Evolutionary conservation across 2,888 invertebrate species (phyloP), one percentile per base, ranked within the genome.

Genomic region (Drosophila merina): DNA sequence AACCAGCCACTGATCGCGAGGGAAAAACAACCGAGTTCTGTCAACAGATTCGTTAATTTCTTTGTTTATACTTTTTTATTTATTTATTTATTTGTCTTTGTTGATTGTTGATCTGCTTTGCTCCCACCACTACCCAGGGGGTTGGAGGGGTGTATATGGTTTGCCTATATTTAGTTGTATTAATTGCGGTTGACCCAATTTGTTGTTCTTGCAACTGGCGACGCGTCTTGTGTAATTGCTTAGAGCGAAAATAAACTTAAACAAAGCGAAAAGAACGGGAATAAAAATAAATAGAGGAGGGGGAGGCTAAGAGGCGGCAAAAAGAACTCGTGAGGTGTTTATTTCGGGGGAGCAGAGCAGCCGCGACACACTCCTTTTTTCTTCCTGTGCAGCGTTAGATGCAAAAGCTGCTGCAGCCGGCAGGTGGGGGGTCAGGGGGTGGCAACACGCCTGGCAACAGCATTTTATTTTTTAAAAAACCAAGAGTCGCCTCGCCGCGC

Each of bases 181-280:
- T 76, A 67, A 86, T 86, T 86, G 88, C 69, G 74, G 79, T 76
- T 81, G 81, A 81, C 81, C 81, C 77, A 88, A 88, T 88, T 81
- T 63, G 71, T 67, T 70, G 25, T 75, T 77, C 52, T 76, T 83
- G 60, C 28, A 28, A 28, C 28, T 28, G 28, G 28, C 28, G 28
- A 6, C 67, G 44, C 57, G 56, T 56, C 63, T 63, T 63, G 63
- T 64, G 64, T 72, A 77, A 70, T 75, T 72, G 85, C 70, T 77
- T 86, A 58, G 77, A 57, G 50, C 38, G 54, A 20, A 54, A 38
- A 49, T 36, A 63, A 25, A 54, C 8, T 20, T 3, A 2, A 28
- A 26, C 9, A 49, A 44, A 51, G 31, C 25, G 47, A 47, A 38
- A 20, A 30, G 38, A 25, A 8, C 38, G 30, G 31, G 48, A 44